Evolutionary conservation across 2,888 invertebrate genomes (phyloP), one percentile per base, ranked within the genome.

Genomic region (Stomorhina lunata): DNA sequence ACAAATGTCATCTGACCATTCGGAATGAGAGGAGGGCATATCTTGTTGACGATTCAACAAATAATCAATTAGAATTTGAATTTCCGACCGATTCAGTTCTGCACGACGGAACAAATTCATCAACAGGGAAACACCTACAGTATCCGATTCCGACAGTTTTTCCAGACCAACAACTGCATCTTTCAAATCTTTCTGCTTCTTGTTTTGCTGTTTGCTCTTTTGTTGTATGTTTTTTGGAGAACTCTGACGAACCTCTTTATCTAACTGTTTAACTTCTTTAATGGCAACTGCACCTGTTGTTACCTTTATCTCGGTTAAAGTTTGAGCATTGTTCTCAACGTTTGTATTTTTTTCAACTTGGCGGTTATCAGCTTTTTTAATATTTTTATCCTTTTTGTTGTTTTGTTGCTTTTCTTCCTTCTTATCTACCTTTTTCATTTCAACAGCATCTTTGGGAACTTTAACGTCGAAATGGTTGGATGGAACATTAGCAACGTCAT

Each of bases 1-100:
- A 84, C 97, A 94, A 1, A 97, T 96, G 90, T 98, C 97, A 94
- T 96, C 96, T 66, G 94, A 95, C 97, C 97, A 97, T 88, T 97
- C 97, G 2, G 96, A 94, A 88, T 95, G 94, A 84, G 94, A 93
- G 0, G 95, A 94, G 85, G 94, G 92, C 83, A 95, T 95, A 90
- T 95, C 95, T 90, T 96, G 95, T 90, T 97, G 97, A 90, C 97
- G 97, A 92, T 97, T 97, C 86, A 98, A 93, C 86, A 98, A 93
- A 85, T 96, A 94, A 91, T 98, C 97, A 86, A 97, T 97, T 75
- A 98, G 93, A 85, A 95, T 94, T 92, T 98, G 98, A 85, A 97
- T 95, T 92, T 98, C 98, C 77, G 94, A 95, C 86, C 96, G 96
- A 84, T 96, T 96, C 59, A 98, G 93, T 85, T 95, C 94, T 83